Base-by-base conservation (phyloP, 2,113 vertebrate species). In the Neotragus moschatus region DNA sequence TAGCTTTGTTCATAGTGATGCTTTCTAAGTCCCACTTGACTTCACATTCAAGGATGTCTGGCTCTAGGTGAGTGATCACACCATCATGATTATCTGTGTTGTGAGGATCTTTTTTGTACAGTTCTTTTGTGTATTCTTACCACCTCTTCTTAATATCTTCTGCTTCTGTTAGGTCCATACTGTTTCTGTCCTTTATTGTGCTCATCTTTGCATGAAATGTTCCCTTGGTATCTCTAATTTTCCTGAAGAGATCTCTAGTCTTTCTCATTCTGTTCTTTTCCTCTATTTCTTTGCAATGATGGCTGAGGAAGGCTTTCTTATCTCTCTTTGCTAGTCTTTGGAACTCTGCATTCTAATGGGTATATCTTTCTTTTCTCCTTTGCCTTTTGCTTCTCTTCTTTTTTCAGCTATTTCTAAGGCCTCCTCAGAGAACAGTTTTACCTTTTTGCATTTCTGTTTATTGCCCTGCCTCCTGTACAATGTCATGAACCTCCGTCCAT, bases 401-500 rank as follows among this genome's bases (percentile, higher is more conserved):
- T 66, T 66, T 17, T 21, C 63, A 36, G 8, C 63, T 36, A 10
- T 36, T 66, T 36, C 33, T 66, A 66, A 66, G 33, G 17, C 63
- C 63, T 66, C 63, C n/a, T 36, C 63, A 66, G n/a, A 66, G 4
- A 36, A 21, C 17, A 8, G 5, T 36, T 36, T 66, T 66, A 19
- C 63, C 17, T 66, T 66, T 66, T 11, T 66, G n/a, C 17, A 11
- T 66, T 66, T 66, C 17, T 66, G 36, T 66, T 36, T 10, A 33
- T 21, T 66, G n/a, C n/a, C 5, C n/a, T 70, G 63, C 9, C 63
- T 70, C 17, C n/a, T 70, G 63, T 36, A 70, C 9, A 36, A 5
- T 36, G n/a, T 70, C 17, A 36, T 0, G 2, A 36, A 36, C 63
- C 4, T 70, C n/a, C 2, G 0, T 21, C 63, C 63, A 36, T 70